phyloP scores from a whole-genome alignment of 2,888 invertebrate species.

The Xestia sexstrigata region DNA sequence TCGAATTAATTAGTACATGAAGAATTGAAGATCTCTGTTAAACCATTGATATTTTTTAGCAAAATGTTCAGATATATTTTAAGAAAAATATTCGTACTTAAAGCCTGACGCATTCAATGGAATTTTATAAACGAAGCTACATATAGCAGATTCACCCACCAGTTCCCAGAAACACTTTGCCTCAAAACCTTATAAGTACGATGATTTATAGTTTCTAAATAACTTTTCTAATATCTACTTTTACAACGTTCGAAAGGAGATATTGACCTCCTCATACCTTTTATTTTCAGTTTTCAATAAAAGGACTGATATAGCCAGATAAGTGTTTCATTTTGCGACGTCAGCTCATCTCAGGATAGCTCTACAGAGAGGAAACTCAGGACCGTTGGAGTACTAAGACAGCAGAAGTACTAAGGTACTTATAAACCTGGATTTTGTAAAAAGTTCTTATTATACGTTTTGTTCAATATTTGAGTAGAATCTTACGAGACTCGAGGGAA shows the following conservation, averaged over 20 bases:
- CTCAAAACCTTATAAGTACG: too few species aligned
- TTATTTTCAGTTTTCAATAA: constrained; percentile 46
- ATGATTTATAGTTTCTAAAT: not conserved
- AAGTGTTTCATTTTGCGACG: constrained; percentile 46
- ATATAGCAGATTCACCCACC: not conserved
- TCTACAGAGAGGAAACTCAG: constrained; percentile 33
- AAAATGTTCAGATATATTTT: not conserved
- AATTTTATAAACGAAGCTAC: not conserved
- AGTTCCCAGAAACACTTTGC: not conserved
- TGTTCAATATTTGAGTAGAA: constrained; percentile 13
- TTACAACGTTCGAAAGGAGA: not conserved
- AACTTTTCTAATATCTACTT: constrained; percentile 14
- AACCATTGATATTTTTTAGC: not conserved
- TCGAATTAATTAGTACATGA: not conserved
- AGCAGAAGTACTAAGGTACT: constrained; percentile 18
- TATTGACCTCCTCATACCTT: constrained; percentile 23
- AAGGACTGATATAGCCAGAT: constrained; percentile 36
- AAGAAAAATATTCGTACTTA: not conserved
- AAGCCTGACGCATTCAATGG: not conserved
- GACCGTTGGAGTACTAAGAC: constrained; percentile 36
- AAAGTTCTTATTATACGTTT: constrained; percentile 16
- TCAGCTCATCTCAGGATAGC: constrained; percentile 43
- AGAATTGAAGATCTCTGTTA: not conserved
- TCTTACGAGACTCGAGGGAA: constrained; percentile 18
- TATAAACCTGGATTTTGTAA: constrained; percentile 35